Conservation (phyloP, 1,140 invertebrate genomes). For the Solenopsis invicta region DNA sequence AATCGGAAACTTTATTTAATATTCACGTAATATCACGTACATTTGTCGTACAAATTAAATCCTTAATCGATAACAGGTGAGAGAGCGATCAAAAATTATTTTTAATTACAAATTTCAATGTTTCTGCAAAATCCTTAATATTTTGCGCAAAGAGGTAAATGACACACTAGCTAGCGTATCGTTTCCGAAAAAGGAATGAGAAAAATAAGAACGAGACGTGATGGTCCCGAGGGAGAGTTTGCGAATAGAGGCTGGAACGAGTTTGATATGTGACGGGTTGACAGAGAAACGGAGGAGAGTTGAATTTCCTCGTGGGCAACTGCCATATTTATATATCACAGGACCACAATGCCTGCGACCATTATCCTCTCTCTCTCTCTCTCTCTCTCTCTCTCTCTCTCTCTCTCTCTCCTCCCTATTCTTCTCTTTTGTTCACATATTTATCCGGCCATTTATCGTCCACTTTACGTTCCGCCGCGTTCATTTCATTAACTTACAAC, state of each 20-base stretch:
- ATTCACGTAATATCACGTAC: background rate
- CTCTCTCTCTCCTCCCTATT: background rate
- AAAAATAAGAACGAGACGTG: constrained; percentile 36
- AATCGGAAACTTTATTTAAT: constrained; percentile 15
- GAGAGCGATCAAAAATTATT: background rate
- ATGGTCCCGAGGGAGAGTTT: constrained; percentile 10
- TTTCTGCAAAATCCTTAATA: constrained; percentile 19
- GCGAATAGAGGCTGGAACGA: constrained; percentile 42
- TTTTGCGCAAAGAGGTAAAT: background rate
- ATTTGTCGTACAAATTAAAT: background rate
- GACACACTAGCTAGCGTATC: background rate
- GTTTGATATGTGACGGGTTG: constrained; percentile 23
- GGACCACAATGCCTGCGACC: background rate
- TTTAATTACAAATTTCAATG: constrained; percentile 4
- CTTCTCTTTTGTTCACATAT: background rate
- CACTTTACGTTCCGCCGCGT: constrained; percentile 8
- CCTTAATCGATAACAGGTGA: background rate
- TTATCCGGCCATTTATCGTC: background rate
- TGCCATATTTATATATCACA: constrained; percentile 51
- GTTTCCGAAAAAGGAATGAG: background rate
- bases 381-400: background rate
- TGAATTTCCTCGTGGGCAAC: constrained; percentile 48
- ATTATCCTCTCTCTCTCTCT: background rate
- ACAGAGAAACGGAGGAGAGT: constrained; percentile 41
- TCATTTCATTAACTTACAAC: constrained; percentile 7